These are phyloP conservation scores for Labeo rohita DNA, from an alignment of 2,113 vertebrate species.

Conservation along the genomic window DNA sequence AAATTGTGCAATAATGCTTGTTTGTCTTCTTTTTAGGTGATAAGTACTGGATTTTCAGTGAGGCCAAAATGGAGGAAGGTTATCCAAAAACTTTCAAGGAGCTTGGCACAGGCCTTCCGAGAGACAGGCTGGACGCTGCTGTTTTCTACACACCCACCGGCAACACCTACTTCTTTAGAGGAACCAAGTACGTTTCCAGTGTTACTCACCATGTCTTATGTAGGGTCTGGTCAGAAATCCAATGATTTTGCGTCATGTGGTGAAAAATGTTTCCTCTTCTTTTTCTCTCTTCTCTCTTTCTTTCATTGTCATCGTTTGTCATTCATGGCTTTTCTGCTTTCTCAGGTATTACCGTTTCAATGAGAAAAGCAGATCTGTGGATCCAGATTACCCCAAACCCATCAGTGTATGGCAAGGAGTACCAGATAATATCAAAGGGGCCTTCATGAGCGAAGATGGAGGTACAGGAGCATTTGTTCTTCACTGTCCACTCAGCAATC, in stretches of 20 bases:
- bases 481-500: background rate
- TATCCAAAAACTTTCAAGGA: constrained; percentile 85
- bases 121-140: constrained; percentile 84
- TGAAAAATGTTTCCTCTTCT: background rate
- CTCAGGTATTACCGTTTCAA: constrained; percentile 89
- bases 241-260: background rate
- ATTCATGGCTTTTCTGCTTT: background rate
- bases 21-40: constrained; percentile 73
- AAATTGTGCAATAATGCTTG: background rate
- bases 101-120: constrained; percentile 83
- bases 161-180: constrained; percentile 90
- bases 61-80: constrained; percentile 83
- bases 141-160: constrained; percentile 89
- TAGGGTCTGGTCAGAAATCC: background rate
- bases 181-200: constrained; percentile 79
- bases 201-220: background rate
- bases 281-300: constrained; percentile 3
- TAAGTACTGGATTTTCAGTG: constrained; percentile 87
- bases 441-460: constrained; percentile 86
- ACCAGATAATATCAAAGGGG: constrained; percentile 83
- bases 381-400: constrained; percentile 84
- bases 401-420: constrained; percentile 87
- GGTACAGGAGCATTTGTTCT: constrained; percentile 70
- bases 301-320: background rate
- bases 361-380: constrained; percentile 80